Evolutionary conservation across 2,888 invertebrate species (phyloP).

Genomic region (Sclerodermus sp.): DNA sequence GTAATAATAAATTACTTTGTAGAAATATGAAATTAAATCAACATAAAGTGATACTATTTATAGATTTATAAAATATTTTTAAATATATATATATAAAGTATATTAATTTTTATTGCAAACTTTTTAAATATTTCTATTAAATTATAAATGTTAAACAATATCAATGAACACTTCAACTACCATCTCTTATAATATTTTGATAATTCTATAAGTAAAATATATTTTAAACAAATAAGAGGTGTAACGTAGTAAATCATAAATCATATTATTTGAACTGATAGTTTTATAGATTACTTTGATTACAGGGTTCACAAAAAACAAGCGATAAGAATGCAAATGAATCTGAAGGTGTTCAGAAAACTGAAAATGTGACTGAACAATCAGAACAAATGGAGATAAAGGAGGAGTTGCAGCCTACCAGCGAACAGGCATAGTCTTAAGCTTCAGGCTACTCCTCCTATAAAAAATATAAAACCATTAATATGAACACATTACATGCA

Average conservation of each 20-base stretch:
- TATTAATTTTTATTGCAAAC: no score
- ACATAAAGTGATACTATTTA: no score
- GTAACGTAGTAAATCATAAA: no score
- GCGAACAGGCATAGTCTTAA: conserved; percentile 57
- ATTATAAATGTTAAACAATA: no score
- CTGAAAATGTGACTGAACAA: conserved; percentile 51
- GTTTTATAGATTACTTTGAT: conserved; percentile 50
- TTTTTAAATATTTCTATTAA: no score
- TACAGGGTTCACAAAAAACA: conserved; percentile 55
- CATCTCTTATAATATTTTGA: no score
- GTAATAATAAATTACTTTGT: no score
- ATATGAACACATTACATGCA: conserved; percentile 29
- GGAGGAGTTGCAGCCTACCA: conserved; percentile 55
- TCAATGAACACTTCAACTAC: no score
- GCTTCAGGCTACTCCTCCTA: conserved; percentile 54
- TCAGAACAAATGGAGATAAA: conserved; percentile 49
- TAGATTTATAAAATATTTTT: not conserved
- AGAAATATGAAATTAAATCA: no score
- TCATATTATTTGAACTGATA: conserved; percentile 8
- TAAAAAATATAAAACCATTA: conserved; percentile 31
- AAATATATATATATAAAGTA: no score
- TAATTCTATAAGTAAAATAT: no score
- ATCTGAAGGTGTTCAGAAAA: conserved; percentile 55
- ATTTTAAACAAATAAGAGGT: no score
- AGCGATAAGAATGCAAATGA: conserved; percentile 52